These are phyloP conservation scores for Lochmaea capreae DNA, from an alignment of 2,888 invertebrate species.

Conservation along the genomic window DNA sequence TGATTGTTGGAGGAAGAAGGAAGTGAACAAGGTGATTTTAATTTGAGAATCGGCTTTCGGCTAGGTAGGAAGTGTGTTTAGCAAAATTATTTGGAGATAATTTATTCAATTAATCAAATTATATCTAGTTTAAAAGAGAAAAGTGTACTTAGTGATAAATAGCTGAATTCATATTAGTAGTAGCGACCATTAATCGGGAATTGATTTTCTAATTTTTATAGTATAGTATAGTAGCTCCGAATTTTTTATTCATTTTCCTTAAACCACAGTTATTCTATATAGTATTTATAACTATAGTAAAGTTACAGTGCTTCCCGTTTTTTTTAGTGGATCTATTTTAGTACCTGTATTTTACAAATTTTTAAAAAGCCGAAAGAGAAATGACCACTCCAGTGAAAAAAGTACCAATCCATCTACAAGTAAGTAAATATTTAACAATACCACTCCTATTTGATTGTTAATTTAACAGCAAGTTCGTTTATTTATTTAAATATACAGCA, in stretches of 20 bases:
- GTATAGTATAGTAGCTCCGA: background rate
- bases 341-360: background rate
- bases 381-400: constrained; percentile 92
- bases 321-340: constrained; percentile 22
- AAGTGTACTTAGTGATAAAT: background rate
- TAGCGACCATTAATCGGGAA: background rate
- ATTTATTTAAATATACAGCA: constrained; percentile 7
- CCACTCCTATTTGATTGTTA: constrained; percentile 26
- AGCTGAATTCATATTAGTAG: background rate
- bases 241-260: background rate
- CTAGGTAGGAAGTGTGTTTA: constrained; percentile 19
- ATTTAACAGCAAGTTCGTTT: constrained; percentile 1
- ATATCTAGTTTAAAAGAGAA: background rate
- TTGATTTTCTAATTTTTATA: background rate
- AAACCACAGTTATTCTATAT: background rate
- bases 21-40: constrained; percentile 27
- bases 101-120: constrained; percentile 8
- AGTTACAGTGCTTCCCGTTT: constrained; percentile 26
- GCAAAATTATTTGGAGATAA: constrained; percentile 15
- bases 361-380: constrained; percentile 22
- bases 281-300: background rate
- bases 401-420: constrained; percentile 94
- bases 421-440: constrained; percentile 60
- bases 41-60: constrained; percentile 21
- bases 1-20: constrained; percentile 13